phyloP scores from a whole-genome alignment of 2,888 invertebrate species.

The Julus scanicus region DNA sequence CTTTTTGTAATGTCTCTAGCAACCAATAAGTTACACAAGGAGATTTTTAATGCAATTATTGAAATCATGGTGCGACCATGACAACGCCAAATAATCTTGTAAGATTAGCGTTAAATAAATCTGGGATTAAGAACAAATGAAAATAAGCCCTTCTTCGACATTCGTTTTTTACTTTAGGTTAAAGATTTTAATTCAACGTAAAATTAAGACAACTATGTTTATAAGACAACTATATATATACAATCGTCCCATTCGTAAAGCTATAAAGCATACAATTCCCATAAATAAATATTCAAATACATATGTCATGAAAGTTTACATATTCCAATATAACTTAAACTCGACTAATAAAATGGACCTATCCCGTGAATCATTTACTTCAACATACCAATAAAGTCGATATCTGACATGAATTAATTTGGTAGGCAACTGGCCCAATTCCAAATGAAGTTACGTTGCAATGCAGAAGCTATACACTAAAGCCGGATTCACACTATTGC shows the following conservation, averaged over 20 bases:
- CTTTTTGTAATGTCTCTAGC: not conserved
- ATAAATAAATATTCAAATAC: not conserved
- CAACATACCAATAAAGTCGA: too few species aligned
- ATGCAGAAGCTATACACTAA: too few species aligned
- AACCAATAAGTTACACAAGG: not conserved
- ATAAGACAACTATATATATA: not conserved
- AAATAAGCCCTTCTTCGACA: not conserved
- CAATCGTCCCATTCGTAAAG: too few species aligned
- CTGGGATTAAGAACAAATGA: not conserved
- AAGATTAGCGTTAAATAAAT: not conserved
- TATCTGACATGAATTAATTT: too few species aligned
- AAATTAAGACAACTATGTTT: not conserved
- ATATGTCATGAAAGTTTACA: too few species aligned
- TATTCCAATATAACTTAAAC: too few species aligned
- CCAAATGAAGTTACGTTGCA: too few species aligned
- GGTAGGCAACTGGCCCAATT: too few species aligned
- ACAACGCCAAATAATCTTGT: not conserved
- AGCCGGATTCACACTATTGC: too few species aligned
- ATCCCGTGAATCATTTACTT: too few species aligned
- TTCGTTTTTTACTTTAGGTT: not conserved
- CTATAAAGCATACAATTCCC: not conserved
- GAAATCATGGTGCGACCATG: not conserved
- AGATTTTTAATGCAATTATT: not conserved
- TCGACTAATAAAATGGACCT: too few species aligned
- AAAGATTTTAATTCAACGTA: not conserved